Conservation (phyloP, 1,140 invertebrate species). For the Leptoteleia sp. region DNA sequence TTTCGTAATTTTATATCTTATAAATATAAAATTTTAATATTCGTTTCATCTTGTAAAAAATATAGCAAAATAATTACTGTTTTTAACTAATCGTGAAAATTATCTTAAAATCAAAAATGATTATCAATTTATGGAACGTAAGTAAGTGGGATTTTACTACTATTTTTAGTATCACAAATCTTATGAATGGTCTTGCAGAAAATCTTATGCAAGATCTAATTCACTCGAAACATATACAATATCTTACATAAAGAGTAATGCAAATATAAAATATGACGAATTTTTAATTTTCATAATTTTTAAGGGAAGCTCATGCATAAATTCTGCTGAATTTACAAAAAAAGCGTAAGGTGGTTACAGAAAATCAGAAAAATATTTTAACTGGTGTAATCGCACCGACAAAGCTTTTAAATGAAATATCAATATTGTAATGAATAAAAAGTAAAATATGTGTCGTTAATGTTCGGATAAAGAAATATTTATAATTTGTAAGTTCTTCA, state of each 20-base stretch:
- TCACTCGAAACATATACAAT: too few species aligned
- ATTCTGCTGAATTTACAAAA: too few species aligned
- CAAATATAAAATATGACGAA: too few species aligned
- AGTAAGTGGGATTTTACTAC: neutral
- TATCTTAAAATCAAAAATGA: neutral
- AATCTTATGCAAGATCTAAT: neutral
- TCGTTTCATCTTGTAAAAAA: neutral
- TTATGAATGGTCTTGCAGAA: neutral
- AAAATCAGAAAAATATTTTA: too few species aligned
- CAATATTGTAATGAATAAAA: constrained; percentile 6
- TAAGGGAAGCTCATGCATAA: too few species aligned
- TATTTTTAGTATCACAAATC: neutral
- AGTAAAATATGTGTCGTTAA: constrained; percentile 23
- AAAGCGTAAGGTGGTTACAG: too few species aligned
- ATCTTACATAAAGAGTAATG: too few species aligned
- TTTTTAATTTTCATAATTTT: too few species aligned
- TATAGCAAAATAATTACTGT: neutral
- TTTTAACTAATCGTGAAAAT: constrained; percentile 2
- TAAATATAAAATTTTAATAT: constrained; percentile 14
- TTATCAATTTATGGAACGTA: neutral
- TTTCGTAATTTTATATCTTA: constrained; percentile 33
- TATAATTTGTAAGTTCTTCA: constrained; percentile 22
- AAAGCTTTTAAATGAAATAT: too few species aligned
- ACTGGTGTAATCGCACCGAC: too few species aligned
- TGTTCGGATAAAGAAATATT: constrained; percentile 25